phyloP scores from a whole-genome alignment of 2,888 invertebrate species.

The Sylvicola cinctus region DNA sequence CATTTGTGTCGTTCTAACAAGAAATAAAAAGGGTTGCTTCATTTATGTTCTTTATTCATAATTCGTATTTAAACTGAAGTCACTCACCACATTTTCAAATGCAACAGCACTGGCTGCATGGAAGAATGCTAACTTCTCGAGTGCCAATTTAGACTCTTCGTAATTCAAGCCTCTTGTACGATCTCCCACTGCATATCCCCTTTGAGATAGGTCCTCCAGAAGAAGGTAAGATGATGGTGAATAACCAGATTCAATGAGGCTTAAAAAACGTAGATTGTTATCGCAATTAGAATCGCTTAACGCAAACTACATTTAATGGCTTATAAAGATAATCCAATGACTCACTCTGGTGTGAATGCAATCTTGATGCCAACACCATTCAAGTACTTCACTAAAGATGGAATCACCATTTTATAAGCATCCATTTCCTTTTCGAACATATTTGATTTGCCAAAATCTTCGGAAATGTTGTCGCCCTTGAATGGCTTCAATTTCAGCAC shows the following conservation, averaged over 20 bases:
- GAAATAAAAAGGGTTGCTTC: neutral
- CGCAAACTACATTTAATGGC: neutral
- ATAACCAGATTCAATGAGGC: slow-evolving; percentile 4
- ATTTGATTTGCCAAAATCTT: slow-evolving; percentile 5
- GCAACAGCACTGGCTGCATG: slow-evolving; percentile 7
- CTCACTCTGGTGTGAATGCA: slow-evolving; percentile 8
- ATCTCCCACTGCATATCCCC: slow-evolving; percentile 5
- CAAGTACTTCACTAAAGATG: slow-evolving; percentile 3
- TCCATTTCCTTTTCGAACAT: slow-evolving; percentile 6
- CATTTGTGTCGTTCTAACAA: slow-evolving; percentile 1
- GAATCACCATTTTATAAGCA: slow-evolving; percentile 6
- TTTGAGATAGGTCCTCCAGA: slow-evolving; percentile 6
- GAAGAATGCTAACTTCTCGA: slow-evolving; percentile 7
- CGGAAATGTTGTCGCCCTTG: slow-evolving; percentile 4
- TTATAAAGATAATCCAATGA: neutral
- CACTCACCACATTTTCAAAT: slow-evolving; percentile 5
- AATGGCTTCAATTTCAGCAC: slow-evolving; percentile 7
- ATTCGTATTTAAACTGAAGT: neutral
- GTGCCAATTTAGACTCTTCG: slow-evolving; percentile 6
- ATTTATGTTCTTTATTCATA: neutral
- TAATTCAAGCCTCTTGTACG: slow-evolving; percentile 5
- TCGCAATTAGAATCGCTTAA: neutral
- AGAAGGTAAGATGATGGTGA: slow-evolving; percentile 6
- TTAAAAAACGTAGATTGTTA: slow-evolving; percentile 1
- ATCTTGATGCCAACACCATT: slow-evolving; percentile 7